phyloP scores from a whole-genome alignment of 2,888 invertebrate genomes.

The Timema podura region DNA sequence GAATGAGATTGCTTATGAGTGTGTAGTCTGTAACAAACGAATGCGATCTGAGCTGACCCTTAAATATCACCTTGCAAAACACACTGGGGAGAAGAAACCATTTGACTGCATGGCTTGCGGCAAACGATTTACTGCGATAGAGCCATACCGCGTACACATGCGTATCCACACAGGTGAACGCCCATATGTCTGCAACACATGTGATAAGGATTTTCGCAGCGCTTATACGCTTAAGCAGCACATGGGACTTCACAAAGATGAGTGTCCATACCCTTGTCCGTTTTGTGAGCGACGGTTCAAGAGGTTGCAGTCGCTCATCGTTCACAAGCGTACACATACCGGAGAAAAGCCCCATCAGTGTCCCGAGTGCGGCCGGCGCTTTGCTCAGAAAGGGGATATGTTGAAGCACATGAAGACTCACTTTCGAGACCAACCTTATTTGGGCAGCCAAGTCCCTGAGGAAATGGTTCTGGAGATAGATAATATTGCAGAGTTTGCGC shows the following conservation, averaged over 20 bases:
- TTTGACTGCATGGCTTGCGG: slow-evolving; percentile 30
- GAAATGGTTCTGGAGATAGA: slow-evolving; percentile 25
- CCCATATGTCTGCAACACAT: slow-evolving; percentile 27
- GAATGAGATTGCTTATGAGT: slow-evolving; percentile 20
- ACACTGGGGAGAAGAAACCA: slow-evolving; percentile 31
- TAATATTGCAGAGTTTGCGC: slow-evolving; percentile 24
- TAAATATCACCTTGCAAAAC: slow-evolving; percentile 30
- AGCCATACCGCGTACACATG: slow-evolving; percentile 29
- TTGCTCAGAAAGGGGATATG: slow-evolving; percentile 31
- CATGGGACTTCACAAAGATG: slow-evolving; percentile 28
- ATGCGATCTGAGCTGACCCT: slow-evolving; percentile 29
- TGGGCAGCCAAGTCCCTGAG: slow-evolving; percentile 9
- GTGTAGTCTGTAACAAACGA: slow-evolving; percentile 28
- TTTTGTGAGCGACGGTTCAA: slow-evolving; percentile 31
- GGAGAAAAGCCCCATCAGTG: slow-evolving; percentile 30
- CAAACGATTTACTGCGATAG: slow-evolving; percentile 29
- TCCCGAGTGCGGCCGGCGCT: slow-evolving; percentile 29
- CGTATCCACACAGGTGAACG: slow-evolving; percentile 29
- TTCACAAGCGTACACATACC: slow-evolving; percentile 31
- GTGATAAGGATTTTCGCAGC: slow-evolving; percentile 28
- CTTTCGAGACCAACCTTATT: slow-evolving; percentile 11
- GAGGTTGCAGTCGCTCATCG: slow-evolving; percentile 29
- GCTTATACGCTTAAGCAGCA: slow-evolving; percentile 31
- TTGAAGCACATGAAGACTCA: slow-evolving; percentile 31
- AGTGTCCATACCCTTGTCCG: slow-evolving; percentile 29